Evolutionary conservation across 2,113 vertebrate species (phyloP).

Genomic region (Ailurus styani): DNA sequence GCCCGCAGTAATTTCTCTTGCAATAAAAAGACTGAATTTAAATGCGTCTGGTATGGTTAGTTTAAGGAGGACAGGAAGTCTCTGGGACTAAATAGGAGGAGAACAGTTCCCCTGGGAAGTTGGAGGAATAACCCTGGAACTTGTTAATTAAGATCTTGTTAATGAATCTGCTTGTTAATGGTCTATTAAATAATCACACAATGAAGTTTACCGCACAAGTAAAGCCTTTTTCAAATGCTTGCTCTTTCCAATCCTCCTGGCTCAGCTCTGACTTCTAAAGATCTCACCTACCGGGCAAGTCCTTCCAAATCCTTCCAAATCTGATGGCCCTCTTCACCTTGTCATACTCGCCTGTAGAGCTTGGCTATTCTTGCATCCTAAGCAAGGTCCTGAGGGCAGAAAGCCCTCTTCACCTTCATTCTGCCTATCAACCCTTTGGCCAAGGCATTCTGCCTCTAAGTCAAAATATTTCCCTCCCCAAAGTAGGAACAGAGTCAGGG

Average conservation of each 20-base stretch:
- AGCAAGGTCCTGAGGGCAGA: background rate
- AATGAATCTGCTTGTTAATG: conserved; percentile 70
- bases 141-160: conserved; percentile 59
- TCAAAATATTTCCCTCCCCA: background rate
- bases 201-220: conserved; percentile 71
- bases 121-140: conserved; percentile 64
- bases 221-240: conserved; percentile 45
- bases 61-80: conserved; percentile 72
- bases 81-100: conserved; percentile 68
- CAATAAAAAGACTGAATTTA: conserved; percentile 70
- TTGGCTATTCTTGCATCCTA: background rate
- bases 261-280: conserved; percentile 25
- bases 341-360: background rate
- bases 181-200: conserved; percentile 72
- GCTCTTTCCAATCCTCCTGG: conserved; percentile 43
- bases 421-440: background rate
- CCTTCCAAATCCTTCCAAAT: background rate
- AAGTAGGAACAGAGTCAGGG: background rate
- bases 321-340: background rate
- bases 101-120: conserved; percentile 75
- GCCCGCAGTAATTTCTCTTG: conserved; percentile 33
- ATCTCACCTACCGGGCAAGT: background rate
- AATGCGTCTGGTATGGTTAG: conserved; percentile 64
- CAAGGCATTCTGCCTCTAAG: background rate
- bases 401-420: background rate